Conservation (phyloP, 2,113 vertebrate species). For the Tupaia tana region DNA sequence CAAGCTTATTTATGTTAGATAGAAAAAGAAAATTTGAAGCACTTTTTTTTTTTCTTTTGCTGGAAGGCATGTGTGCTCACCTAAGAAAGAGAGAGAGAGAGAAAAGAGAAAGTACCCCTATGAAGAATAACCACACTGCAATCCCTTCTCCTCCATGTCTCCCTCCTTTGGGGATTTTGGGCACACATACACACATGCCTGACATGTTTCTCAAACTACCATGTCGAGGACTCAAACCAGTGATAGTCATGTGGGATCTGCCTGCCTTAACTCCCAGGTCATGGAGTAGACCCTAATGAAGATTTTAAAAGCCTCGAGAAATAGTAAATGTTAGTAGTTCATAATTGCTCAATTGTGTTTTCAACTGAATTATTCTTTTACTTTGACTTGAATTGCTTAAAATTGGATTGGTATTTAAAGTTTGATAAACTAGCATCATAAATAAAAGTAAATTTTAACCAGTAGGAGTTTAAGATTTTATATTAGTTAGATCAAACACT, state of each 20-base stretch:
- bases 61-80: no score
- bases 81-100: no score
- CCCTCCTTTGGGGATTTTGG: no score
- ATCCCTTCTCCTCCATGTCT: no score
- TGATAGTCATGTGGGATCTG: no score
- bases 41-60: neutral
- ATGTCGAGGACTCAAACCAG: no score
- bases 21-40: neutral
- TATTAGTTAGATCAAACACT: neutral
- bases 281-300: neutral
- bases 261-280: no score
- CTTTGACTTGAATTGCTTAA: neutral
- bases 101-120: no score
- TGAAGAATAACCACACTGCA: no score
- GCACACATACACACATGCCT: no score
- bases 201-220: no score
- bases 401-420: neutral
- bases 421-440: neutral
- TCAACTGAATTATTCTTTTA: neutral
- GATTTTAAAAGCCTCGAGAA: neutral
- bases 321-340: neutral
- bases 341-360: neutral
- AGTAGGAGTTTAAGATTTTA: neutral
- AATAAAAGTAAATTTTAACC: conserved; percentile 25
- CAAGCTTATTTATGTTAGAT: conserved; percentile 36